Evolutionary conservation across 2,888 invertebrate species (phyloP), one percentile per base, ranked within the genome.

Genomic region (Flexamia atlantica): DNA sequence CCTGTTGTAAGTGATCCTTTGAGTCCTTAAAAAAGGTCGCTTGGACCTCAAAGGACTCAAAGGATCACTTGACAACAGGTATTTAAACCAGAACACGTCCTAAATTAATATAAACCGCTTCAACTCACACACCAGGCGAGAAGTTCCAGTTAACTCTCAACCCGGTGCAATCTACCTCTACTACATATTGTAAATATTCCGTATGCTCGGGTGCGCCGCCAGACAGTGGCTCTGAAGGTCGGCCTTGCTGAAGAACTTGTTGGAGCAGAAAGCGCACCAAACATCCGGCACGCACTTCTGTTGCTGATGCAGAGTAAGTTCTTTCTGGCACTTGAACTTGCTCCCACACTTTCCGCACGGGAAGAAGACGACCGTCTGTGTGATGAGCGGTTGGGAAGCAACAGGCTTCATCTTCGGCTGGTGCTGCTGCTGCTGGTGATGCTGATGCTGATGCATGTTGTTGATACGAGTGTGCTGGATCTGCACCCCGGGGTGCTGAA

Each of bases 201-300:
- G 46, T 28, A 79, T 79, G 36, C 46, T 79, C n/a, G 79, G 79
- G 57, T 79, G 79, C 32, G 25, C 36, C 0, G 28, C 25, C 14
- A 79, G 20, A 20, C 79, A 79, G 23, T 79, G 79, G 23, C 32
- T 32, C 57, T 50, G 50, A n/a, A 79, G 79, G n/a, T 79, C 79
- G 0, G 79, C 53, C 36, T 79, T 79, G 79, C 32, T 79, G 57
- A 25, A 79, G 79, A 79, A 79, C 57, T 79, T 79, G 84, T 50
- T 64, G 82, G 25, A 57, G 83, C 87, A 87, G 70, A 83, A 81
- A 10, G 84, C 87, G 85, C 91, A 91, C 42, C 85, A 87, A 86
- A 90, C 91, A 86, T 89, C 89, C 5, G 90, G 90, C 70, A 91
- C 91, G 87, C 92, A 92, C 85, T 91, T 91, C 89, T 90, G 91